Conservation (phyloP, 1,140 invertebrate species). For the Homarus americanus region DNA sequence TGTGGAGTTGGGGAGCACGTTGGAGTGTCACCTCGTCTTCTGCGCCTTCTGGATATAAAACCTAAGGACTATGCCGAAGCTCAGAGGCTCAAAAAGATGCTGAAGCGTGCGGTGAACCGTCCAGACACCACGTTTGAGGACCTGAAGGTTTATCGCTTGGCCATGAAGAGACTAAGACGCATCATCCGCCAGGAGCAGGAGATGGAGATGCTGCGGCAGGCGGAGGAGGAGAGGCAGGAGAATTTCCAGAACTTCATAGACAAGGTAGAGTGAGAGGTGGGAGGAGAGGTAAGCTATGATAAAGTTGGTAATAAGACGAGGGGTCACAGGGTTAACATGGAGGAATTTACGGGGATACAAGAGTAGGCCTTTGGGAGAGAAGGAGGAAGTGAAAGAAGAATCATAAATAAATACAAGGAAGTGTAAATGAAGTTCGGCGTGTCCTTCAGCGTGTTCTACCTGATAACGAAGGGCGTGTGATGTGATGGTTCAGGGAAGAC, state of each 20-base stretch:
- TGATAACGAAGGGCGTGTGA: too few relatives aligned
- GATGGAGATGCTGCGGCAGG: constrained; percentile 62
- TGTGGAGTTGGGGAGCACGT: background rate
- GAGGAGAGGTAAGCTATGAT: too few relatives aligned
- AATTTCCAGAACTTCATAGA: constrained; percentile 68
- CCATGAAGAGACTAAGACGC: constrained; percentile 69
- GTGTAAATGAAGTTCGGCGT: too few relatives aligned
- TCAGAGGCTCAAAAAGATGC: constrained; percentile 73
- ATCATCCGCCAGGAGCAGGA: constrained; percentile 72
- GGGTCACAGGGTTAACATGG: too few relatives aligned
- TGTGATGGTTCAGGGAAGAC: too few relatives aligned
- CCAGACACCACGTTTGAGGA: constrained; percentile 74
- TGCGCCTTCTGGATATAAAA: constrained; percentile 30
- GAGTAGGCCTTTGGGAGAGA: too few relatives aligned
- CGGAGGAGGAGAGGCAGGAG: constrained; percentile 60
- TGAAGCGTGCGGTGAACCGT: constrained; percentile 68
- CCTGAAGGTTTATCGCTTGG: constrained; percentile 68
- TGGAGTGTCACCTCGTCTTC: constrained; percentile 27
- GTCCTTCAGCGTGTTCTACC: too few relatives aligned
- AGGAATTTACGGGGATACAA: too few relatives aligned
- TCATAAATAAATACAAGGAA: too few relatives aligned
- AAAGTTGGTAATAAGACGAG: too few relatives aligned
- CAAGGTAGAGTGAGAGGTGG: constrained; percentile 60
- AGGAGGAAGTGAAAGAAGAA: too few relatives aligned
- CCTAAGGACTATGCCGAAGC: constrained; percentile 65